Evolutionary conservation across 2,797 vertebrate genomes (phyloP).

Genomic region (Sternotherus odoratus): DNA sequence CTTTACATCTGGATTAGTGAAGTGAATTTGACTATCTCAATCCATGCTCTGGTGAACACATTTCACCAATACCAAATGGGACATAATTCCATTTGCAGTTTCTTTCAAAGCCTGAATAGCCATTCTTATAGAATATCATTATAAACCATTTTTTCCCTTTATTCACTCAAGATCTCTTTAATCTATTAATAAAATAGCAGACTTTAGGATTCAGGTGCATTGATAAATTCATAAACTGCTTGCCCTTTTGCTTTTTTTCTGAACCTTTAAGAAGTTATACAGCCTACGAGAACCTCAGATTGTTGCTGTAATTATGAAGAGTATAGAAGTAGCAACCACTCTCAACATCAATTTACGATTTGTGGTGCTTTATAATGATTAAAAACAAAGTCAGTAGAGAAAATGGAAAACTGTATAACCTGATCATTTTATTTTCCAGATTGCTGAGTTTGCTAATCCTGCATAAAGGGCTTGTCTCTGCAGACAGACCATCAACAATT

Average conservation of each 20-base stretch:
- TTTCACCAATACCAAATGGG: background rate
- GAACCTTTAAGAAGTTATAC: background rate
- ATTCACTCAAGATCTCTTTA: background rate
- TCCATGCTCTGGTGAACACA: too few relatives aligned
- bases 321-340: background rate
- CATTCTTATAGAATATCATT: background rate
- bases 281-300: background rate
- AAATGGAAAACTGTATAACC: background rate
- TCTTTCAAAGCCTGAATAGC: background rate
- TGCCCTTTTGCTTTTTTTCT: background rate
- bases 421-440: background rate
- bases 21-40: background rate
- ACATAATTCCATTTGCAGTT: background rate
- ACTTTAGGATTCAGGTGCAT: background rate
- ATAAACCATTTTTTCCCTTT: background rate
- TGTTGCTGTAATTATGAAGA: background rate
- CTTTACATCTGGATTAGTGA: background rate
- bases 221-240: background rate
- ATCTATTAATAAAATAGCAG: background rate
- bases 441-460: background rate
- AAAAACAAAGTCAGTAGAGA: background rate
- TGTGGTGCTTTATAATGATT: background rate
- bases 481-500: background rate
- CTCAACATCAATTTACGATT: background rate
- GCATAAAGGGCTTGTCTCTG: background rate